Evolutionary conservation across 2,888 invertebrate species (phyloP).

Genomic region (Cheilosia scutellata): DNA sequence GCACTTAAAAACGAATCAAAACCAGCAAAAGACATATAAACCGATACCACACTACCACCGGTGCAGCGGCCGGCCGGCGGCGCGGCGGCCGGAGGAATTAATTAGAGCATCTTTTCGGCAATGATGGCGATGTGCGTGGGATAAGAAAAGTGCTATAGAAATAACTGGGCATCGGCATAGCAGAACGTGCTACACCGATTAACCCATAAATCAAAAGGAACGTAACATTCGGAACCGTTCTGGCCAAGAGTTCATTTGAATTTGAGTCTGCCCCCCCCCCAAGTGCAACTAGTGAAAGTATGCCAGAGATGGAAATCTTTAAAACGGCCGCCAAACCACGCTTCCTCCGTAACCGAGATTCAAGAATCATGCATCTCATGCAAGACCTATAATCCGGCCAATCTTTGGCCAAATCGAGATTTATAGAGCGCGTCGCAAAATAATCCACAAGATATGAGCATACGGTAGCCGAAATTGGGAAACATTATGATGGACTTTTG

Average conservation of each 20-base stretch:
- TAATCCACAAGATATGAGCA: background rate
- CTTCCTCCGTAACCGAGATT: slow-evolving; percentile 50
- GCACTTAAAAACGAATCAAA: slow-evolving; percentile 72
- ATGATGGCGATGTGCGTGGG: slow-evolving; percentile 62
- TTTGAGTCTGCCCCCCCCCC: slow-evolving; percentile 9
- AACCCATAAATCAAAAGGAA: slow-evolving; percentile 68
- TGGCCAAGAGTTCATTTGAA: slow-evolving; percentile 67
- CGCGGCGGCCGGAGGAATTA: slow-evolving; percentile 32
- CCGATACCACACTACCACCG: slow-evolving; percentile 15
- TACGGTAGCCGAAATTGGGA: slow-evolving; percentile 45
- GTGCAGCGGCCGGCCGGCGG: too few relatives aligned
- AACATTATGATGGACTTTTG: slow-evolving; percentile 4
- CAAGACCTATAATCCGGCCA: slow-evolving; percentile 3
- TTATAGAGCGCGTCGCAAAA: slow-evolving; percentile 41
- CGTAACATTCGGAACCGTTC: slow-evolving; percentile 58
- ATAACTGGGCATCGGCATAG: slow-evolving; percentile 47
- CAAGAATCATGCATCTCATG: slow-evolving; percentile 4
- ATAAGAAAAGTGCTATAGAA: slow-evolving; percentile 51
- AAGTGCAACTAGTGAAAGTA: slow-evolving; percentile 59
- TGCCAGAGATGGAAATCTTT: slow-evolving; percentile 65
- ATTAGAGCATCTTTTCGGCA: slow-evolving; percentile 62
- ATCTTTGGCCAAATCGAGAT: slow-evolving; percentile 22
- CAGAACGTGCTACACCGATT: slow-evolving; percentile 69
- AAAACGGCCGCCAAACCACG: slow-evolving; percentile 46
- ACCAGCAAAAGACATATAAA: slow-evolving; percentile 45